Conservation (phyloP, 2,797 vertebrate genomes). For the Muscicapa comitata region DNA sequence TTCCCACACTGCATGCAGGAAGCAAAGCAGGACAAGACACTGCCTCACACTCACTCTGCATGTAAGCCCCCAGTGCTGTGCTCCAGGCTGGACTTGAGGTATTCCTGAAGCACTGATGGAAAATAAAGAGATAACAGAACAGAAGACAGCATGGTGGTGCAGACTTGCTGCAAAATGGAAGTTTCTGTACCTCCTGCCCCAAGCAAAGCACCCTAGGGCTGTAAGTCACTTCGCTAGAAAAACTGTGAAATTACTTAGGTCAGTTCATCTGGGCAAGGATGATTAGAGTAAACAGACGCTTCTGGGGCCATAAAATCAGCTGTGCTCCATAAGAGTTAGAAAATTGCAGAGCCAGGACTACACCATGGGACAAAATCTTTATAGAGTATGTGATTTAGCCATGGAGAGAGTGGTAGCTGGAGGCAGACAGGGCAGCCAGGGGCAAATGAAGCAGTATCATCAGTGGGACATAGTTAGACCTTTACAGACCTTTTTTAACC, state of each 20-base stretch:
- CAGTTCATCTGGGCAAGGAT: not conserved
- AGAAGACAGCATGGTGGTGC: not conserved
- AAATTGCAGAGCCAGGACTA: not conserved
- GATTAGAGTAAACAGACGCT: conserved; percentile 9
- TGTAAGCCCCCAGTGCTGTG: not conserved
- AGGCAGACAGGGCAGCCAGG: not conserved
- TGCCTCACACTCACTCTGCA: not conserved
- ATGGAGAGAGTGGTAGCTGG: not conserved
- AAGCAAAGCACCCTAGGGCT: not conserved
- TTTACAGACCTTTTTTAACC: not conserved
- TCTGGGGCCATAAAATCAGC: conserved; percentile 38
- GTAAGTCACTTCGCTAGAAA: not conserved
- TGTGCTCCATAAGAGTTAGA: not conserved
- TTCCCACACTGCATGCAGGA: not conserved
- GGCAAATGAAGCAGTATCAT: not conserved
- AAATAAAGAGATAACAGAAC: not conserved
- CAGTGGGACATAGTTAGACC: not conserved
- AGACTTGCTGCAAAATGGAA: not conserved
- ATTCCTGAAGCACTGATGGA: not conserved
- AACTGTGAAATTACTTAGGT: not conserved
- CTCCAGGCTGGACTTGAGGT: not conserved
- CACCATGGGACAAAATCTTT: not conserved
- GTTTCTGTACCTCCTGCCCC: not conserved
- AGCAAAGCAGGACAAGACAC: not conserved
- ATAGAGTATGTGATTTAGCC: not conserved